Evolutionary conservation across 2,797 vertebrate species (phyloP).

Genomic region (Adrianichthys oophorus): DNA sequence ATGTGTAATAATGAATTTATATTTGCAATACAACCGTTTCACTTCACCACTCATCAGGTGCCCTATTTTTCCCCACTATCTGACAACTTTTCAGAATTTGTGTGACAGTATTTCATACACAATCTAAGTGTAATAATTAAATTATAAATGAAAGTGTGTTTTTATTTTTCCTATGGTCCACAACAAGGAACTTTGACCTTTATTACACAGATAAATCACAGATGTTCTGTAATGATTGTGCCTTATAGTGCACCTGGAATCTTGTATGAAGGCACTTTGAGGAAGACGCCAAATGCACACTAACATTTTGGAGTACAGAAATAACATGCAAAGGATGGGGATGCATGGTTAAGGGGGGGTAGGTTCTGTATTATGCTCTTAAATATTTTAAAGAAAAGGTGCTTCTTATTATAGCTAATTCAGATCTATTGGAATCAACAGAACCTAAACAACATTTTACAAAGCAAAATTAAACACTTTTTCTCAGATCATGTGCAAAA

Average conservation of each 20-base stretch:
- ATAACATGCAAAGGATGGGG: no score
- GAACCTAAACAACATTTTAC: constrained; percentile 30
- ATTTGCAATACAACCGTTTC: constrained; percentile 58
- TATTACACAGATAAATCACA: no score
- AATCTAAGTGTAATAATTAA: constrained; percentile 34
- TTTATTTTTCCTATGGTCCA: not conserved
- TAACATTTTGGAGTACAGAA: no score
- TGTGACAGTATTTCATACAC: constrained; percentile 27
- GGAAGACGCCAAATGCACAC: no score
- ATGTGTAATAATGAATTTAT: constrained; percentile 60
- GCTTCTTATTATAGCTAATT: no score
- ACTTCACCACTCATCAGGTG: constrained; percentile 64
- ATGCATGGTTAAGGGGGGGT: no score
- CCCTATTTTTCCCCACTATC: constrained; percentile 33
- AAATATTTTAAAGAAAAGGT: no score
- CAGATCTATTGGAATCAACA: constrained; percentile 8
- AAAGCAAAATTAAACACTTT: constrained; percentile 16
- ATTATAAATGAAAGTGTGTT: constrained; percentile 2
- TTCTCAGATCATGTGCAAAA: constrained; percentile 32
- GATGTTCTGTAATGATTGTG: no score
- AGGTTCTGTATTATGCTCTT: no score
- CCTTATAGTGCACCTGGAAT: no score
- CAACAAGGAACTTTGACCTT: no score
- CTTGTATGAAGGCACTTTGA: no score
- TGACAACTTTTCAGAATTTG: constrained; percentile 30